Percentiles rank a stretch among this genome's conserved stretches.
Conservation (phyloP, 2,888 invertebrate species). For the Apamea epomidion region DNA sequence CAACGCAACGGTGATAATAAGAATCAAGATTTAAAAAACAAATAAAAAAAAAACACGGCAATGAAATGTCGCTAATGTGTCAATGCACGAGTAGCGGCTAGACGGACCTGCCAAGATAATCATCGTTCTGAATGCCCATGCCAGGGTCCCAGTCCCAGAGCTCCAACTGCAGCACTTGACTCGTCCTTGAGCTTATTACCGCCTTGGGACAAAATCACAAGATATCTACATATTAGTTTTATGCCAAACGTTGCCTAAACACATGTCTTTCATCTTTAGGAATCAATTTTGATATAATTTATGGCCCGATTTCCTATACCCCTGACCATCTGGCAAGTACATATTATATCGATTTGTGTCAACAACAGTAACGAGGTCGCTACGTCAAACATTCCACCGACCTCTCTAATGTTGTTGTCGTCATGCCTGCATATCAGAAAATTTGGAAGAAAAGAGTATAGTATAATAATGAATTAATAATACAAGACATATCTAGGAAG, state of each 20-base stretch:
- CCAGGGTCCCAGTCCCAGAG: conserved; percentile 96
- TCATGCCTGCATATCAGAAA: conserved; percentile 54
- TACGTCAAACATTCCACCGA: conserved; percentile 3
- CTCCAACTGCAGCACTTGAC: conserved; percentile 93
- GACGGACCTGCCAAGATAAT: conserved; percentile 96
- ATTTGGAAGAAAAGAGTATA: conserved; percentile 36
- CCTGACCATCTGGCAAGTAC: conserved; percentile 65
- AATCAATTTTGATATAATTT: conserved; percentile 22
- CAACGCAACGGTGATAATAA: conserved; percentile 71
- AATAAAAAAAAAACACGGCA: conserved; percentile 71
- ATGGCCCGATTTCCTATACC: conserved; percentile 30
- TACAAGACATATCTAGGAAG: conserved; percentile 40
- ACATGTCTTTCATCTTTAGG: background rate
- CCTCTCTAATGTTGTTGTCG: conserved; percentile 33
- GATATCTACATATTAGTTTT: conserved; percentile 70
- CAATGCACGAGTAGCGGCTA: conserved; percentile 71
- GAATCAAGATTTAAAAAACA: conserved; percentile 68
- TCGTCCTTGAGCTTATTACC: conserved; percentile 93
- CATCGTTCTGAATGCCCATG: conserved; percentile 95
- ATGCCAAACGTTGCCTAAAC: conserved; percentile 50
- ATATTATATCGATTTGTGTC: conserved; percentile 39
- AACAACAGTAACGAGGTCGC: conserved; percentile 38
- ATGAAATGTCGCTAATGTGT: conserved; percentile 74
- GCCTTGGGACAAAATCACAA: conserved; percentile 91
- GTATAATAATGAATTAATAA: conserved; percentile 32